These are phyloP conservation scores for Mormyrus iriodes DNA, from an alignment of 2,113 vertebrate genomes.

Conservation along the genomic window DNA sequence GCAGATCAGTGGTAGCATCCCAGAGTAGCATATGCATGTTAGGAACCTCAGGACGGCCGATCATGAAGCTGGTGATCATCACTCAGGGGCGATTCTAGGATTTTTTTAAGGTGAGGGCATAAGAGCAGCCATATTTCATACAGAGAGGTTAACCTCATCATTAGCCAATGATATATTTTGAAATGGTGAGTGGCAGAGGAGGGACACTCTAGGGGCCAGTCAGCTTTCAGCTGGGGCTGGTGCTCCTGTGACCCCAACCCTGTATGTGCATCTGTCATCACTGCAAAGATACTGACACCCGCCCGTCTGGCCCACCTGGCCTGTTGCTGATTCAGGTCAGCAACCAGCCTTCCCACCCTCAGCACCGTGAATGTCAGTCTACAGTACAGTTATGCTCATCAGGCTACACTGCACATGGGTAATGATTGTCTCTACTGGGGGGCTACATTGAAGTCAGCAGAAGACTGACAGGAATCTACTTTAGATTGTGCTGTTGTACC, in stretches of 20 bases:
- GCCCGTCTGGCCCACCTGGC: neutral
- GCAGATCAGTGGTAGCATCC: neutral
- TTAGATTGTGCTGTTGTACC: neutral
- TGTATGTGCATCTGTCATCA: neutral
- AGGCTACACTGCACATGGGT: neutral
- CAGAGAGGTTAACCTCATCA: neutral
- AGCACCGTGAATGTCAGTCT: neutral
- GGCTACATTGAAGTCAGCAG: neutral
- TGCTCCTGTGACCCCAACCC: neutral
- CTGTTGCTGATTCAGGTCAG: neutral
- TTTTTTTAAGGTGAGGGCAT: neutral
- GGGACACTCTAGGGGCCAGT: neutral
- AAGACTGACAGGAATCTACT: neutral
- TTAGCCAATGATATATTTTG: neutral
- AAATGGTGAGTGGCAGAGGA: neutral
- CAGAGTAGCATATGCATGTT: neutral
- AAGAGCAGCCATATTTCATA: neutral
- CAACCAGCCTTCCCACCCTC: neutral
- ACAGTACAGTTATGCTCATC: neutral
- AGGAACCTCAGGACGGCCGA: neutral
- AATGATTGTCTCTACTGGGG: neutral
- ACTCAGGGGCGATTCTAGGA: neutral
- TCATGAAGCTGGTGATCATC: neutral
- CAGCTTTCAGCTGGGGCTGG: neutral
- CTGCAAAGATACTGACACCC: neutral